These are phyloP conservation scores for Heliconius melpomene DNA, from an alignment of 1,140 invertebrate species.

Conservation along the genomic window DNA sequence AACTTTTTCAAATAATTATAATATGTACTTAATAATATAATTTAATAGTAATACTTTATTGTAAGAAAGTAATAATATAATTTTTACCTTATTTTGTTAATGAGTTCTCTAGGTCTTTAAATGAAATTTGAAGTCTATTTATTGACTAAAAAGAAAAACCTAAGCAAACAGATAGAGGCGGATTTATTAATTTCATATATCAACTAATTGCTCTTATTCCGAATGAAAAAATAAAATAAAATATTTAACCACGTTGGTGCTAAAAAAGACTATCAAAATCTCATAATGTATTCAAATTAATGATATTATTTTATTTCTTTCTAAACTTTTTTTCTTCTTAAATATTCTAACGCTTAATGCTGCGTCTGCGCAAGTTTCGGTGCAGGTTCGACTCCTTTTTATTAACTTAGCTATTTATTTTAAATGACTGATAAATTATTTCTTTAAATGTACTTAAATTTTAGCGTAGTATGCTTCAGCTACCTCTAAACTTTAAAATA, in stretches of 20 bases:
- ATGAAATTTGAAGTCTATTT: no score
- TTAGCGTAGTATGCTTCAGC: conserved; percentile 60
- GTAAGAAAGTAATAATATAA: no score
- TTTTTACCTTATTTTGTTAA: no score
- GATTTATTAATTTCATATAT: no score
- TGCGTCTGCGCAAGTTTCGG: not conserved
- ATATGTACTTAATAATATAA: not conserved
- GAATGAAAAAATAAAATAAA: not conserved
- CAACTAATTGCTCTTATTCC: conserved; percentile 4
- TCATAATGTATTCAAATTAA: conserved; percentile 7
- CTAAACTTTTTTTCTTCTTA: not conserved
- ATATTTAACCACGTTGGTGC: conserved; percentile 12
- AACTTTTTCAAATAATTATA: not conserved
- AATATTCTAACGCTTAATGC: not conserved
- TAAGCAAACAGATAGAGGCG: no score
- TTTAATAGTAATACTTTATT: not conserved
- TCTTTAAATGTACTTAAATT: conserved; percentile 58
- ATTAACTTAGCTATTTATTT: conserved; percentile 11
- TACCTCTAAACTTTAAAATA: conserved; percentile 75
- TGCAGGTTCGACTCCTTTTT: not conserved
- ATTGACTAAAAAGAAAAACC: no score
- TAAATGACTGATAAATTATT: conserved; percentile 15
- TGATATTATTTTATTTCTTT: not conserved
- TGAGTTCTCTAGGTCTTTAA: no score
- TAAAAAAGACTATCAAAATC: conserved; percentile 16